These are phyloP conservation scores for Pholis gunnellus DNA, from an alignment of 2,113 vertebrate species.

Conservation along the genomic window DNA sequence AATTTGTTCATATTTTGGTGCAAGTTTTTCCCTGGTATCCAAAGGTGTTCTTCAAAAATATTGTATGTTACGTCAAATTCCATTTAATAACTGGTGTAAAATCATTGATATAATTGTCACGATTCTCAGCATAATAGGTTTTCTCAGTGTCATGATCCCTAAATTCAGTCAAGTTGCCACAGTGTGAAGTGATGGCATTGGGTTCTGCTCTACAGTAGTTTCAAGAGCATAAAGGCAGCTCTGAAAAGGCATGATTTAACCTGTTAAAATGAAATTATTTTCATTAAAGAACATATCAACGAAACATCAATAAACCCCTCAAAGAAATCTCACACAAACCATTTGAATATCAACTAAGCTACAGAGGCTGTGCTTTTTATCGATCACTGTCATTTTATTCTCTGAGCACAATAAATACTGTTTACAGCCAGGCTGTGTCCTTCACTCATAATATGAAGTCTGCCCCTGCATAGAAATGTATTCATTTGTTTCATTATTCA, in stretches of 20 bases:
- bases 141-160: neutral
- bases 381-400: neutral
- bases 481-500: slow-evolving; percentile 13
- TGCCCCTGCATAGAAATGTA: neutral
- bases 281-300: neutral
- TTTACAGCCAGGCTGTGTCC: neutral
- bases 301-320: neutral
- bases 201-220: neutral
- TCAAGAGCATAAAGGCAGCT: neutral
- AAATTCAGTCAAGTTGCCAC: neutral
- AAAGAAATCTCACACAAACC: neutral
- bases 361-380: slow-evolving; percentile 4
- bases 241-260: neutral
- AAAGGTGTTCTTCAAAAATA: neutral
- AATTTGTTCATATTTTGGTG: neutral
- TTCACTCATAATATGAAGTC: slow-evolving; percentile 1
- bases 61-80: neutral
- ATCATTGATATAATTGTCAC: neutral
- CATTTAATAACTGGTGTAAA: neutral
- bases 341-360: neutral
- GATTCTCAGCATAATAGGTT: neutral
- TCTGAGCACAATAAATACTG: neutral
- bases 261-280: neutral
- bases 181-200: neutral
- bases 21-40: neutral